Evolutionary conservation across 2,888 invertebrate genomes (phyloP).

Genomic region (Byasa hedistus): DNA sequence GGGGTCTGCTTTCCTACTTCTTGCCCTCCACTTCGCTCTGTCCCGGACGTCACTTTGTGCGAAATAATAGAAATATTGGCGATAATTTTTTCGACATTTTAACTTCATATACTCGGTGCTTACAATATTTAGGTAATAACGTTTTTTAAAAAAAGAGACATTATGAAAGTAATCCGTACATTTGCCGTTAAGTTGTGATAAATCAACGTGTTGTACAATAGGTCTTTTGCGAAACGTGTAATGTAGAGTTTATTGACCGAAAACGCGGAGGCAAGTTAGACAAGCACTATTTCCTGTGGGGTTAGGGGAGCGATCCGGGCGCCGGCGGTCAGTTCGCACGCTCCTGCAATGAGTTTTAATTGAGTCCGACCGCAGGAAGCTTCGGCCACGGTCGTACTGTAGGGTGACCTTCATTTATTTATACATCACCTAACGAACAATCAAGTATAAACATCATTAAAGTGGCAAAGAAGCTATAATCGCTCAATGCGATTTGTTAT

Average conservation of each 20-base stretch:
- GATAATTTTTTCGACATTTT: neutral
- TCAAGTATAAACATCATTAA: no score
- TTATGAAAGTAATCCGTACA: neutral
- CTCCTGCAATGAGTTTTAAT: constrained; percentile 76
- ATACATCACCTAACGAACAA: neutral
- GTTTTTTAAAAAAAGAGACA: neutral
- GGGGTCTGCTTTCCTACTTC: no score
- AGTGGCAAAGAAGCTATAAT: no score
- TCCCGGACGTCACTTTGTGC: no score
- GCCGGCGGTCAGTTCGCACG: constrained; percentile 65
- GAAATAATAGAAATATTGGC: no score
- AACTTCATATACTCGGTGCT: neutral
- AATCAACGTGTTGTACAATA: neutral
- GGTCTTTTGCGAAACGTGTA: constrained; percentile 21
- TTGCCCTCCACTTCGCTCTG: no score
- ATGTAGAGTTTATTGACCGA: constrained; percentile 55
- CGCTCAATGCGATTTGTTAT: no score
- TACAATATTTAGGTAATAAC: no score
- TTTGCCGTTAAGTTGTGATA: neutral
- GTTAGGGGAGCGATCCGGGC: constrained; percentile 46
- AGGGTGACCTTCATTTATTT: constrained; percentile 57
- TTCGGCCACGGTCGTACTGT: constrained; percentile 58
- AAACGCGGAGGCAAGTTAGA: constrained; percentile 57
- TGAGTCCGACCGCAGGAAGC: constrained; percentile 69
- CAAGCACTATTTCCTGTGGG: constrained; percentile 67